Conservation (phyloP, 2,797 vertebrate species). For the Phyllotis vaccarum region DNA sequence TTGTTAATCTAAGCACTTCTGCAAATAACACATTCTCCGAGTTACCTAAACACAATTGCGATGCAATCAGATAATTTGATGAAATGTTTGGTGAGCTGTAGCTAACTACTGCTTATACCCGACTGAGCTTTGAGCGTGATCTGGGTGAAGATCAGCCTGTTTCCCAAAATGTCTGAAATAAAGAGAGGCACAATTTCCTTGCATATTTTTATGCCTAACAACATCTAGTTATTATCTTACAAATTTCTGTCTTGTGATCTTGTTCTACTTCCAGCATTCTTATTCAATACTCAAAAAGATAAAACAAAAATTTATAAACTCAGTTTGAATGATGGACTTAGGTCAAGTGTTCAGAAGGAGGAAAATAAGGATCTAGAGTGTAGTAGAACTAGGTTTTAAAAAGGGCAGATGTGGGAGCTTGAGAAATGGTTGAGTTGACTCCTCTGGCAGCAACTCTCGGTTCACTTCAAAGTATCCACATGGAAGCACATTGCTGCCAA, state of each 20-base stretch:
- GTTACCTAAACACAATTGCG: slow-evolving; percentile 66
- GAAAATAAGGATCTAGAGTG: neutral
- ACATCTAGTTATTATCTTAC: slow-evolving; percentile 1
- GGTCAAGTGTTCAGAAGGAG: neutral
- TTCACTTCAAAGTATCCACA: neutral
- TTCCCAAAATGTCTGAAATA: neutral
- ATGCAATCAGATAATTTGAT: slow-evolving; percentile 66
- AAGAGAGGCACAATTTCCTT: neutral
- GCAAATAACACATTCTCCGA: neutral
- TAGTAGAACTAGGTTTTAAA: slow-evolving; percentile 37
- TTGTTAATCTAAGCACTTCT: slow-evolving; percentile 34
- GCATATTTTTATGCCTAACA: neutral
- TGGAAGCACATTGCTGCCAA: neutral
- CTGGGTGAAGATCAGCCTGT: neutral
- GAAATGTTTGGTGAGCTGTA: slow-evolving; percentile 67
- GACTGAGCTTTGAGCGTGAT: slow-evolving; percentile 44
- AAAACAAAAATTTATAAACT: neutral
- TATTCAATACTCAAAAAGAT: neutral
- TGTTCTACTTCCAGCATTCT: neutral
- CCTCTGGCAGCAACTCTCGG: neutral
- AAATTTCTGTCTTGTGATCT: neutral
- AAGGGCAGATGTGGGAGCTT: neutral
- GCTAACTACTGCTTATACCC: slow-evolving; percentile 43
- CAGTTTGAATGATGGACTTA: neutral
- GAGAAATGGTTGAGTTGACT: neutral